These are phyloP conservation scores for Pogonomyrmex californicus DNA, from an alignment of 1,140 invertebrate species.

Conservation along the genomic window DNA sequence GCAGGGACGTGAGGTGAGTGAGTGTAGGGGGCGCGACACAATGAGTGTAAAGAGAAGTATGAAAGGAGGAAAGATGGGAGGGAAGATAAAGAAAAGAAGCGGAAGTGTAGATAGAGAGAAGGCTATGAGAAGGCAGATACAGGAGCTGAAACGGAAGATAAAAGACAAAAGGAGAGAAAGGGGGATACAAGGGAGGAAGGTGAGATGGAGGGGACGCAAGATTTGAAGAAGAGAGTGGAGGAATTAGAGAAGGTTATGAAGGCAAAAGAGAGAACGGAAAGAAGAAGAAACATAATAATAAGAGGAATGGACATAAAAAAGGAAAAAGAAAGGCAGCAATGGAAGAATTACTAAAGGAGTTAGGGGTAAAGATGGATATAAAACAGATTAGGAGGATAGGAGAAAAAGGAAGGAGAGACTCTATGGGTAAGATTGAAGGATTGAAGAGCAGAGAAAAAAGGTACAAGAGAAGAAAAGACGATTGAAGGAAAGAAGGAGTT, in stretches of 20 bases:
- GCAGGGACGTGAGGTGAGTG: no score
- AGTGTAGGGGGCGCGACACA: no score
- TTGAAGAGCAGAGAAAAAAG: not conserved
- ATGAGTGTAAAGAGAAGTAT: no score
- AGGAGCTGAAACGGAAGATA: not conserved
- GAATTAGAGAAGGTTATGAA: no score
- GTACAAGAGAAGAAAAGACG: not conserved
- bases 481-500: not conserved
- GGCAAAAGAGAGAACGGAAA: no score
- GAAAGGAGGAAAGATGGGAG: no score
- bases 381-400: not conserved
- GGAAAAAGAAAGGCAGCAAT: not conserved
- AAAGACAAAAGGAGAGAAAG: not conserved
- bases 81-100: no score
- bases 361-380: not conserved
- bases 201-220: no score
- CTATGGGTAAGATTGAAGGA: not conserved
- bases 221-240: no score
- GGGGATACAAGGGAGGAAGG: no score
- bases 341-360: not conserved
- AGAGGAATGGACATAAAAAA: not conserved
- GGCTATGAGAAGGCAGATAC: not conserved
- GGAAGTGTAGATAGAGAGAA: not conserved
- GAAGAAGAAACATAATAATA: not conserved
- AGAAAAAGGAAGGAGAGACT: not conserved